A percentile compares a stretch with the other conserved stretches of the same genome.
Conservation (phyloP, 2,888 invertebrate genomes). For the Drepana falcataria region DNA sequence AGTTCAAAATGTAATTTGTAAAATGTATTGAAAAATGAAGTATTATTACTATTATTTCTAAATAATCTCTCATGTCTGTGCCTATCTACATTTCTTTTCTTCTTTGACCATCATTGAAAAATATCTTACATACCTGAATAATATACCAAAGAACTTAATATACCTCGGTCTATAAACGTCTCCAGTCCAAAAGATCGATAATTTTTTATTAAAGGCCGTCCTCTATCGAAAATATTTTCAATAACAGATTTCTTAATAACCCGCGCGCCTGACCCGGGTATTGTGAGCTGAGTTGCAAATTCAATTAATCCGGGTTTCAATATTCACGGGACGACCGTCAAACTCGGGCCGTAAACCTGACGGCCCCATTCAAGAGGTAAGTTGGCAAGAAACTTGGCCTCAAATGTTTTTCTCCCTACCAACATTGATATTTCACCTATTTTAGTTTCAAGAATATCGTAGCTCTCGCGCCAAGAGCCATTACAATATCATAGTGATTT, state of each 20-base stretch:
- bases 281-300: constrained; percentile 44
- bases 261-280: constrained; percentile 17
- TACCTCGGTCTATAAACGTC: neutral
- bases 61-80: too few relatives aligned
- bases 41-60: too few relatives aligned
- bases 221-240: constrained; percentile 14
- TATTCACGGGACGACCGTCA: constrained; percentile 38
- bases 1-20: too few relatives aligned
- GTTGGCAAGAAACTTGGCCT: constrained; percentile 14
- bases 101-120: neutral
- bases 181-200: neutral
- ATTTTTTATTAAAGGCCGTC: neutral
- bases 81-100: too few relatives aligned
- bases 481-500: constrained; percentile 29
- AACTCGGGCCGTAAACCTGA: constrained; percentile 38
- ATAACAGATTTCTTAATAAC: constrained; percentile 38
- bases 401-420: constrained; percentile 62
- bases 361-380: constrained; percentile 7
- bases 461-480: constrained; percentile 34
- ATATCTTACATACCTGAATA: neutral
- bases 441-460: constrained; percentile 48
- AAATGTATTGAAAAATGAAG: too few relatives aligned
- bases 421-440: constrained; percentile 55
- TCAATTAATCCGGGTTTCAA: constrained; percentile 54
- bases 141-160: neutral